phyloP scores from a whole-genome alignment of 2,888 invertebrate species.

The Acronicta alni region DNA sequence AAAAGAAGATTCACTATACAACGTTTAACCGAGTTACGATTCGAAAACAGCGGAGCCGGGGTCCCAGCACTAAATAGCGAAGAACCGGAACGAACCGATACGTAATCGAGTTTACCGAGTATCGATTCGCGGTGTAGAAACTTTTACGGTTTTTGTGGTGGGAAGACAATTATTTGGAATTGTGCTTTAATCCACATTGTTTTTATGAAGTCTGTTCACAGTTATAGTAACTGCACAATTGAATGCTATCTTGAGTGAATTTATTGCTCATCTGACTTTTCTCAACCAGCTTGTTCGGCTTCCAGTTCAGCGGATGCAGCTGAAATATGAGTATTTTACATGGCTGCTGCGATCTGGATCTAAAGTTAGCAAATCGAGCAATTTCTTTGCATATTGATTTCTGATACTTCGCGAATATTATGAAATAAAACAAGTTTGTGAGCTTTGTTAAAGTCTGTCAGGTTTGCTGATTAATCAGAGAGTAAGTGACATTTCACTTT shows the following conservation, averaged over 20 bases:
- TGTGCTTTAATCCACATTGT: slow-evolving; percentile 33
- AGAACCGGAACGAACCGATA: slow-evolving; percentile 60
- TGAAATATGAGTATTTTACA: no score
- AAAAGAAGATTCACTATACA: slow-evolving; percentile 62
- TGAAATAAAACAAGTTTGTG: no score
- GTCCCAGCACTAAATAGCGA: slow-evolving; percentile 60
- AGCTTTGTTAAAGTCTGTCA: no score
- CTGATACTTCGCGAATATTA: no score
- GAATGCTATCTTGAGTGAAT: not conserved
- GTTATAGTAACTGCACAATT: not conserved
- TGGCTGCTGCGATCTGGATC: no score
- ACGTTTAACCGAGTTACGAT: slow-evolving; percentile 65
- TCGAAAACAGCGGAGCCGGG: slow-evolving; percentile 64
- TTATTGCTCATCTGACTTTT: not conserved
- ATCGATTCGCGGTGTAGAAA: slow-evolving; percentile 54
- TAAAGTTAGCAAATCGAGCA: no score
- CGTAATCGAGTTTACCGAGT: slow-evolving; percentile 65
- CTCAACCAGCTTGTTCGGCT: not conserved
- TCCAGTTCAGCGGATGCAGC: not conserved
- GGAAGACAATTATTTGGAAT: slow-evolving; percentile 56
- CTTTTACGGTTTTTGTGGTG: slow-evolving; percentile 57
- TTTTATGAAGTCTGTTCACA: slow-evolving; percentile 6
- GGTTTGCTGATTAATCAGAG: no score
- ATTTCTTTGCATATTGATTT: no score
- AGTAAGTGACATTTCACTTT: no score